Percentiles rank a stretch among this genome's conserved stretches.
Evolutionary conservation across 2,888 invertebrate genomes (phyloP).

Genomic region (Brenthis daphne): DNA sequence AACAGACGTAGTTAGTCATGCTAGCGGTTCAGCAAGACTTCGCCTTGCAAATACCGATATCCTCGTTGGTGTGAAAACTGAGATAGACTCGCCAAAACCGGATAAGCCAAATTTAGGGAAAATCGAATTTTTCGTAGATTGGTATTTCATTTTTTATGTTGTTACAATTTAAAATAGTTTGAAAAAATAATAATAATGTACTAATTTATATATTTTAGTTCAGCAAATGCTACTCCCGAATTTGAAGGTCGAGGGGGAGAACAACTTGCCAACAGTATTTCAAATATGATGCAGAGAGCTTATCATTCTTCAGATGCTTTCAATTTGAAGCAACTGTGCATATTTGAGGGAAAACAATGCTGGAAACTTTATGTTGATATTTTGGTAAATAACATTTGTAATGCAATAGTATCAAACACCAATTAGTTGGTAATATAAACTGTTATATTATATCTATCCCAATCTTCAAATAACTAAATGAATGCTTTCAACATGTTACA

Average conservation of each 20-base stretch:
- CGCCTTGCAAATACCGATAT: slow-evolving; percentile 96
- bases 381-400: slow-evolving; percentile 82
- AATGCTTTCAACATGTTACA: too few relatives aligned
- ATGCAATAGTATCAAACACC: neutral
- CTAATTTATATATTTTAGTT: slow-evolving; percentile 80
- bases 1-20: slow-evolving; percentile 91
- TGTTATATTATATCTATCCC: too few relatives aligned
- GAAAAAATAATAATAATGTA: slow-evolving; percentile 38
- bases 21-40: slow-evolving; percentile 93
- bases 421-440: neutral
- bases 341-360: slow-evolving; percentile 92
- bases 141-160: slow-evolving; percentile 77
- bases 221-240: slow-evolving; percentile 97
- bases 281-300: slow-evolving; percentile 89
- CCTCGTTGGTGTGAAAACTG: slow-evolving; percentile 94
- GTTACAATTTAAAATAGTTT: too few relatives aligned
- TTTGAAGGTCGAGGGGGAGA: slow-evolving; percentile 99
- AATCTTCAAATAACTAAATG: too few relatives aligned
- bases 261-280: slow-evolving; percentile 91
- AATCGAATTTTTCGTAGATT: slow-evolving; percentile 97
- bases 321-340: slow-evolving; percentile 89
- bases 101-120: slow-evolving; percentile 90
- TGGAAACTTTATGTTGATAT: slow-evolving; percentile 98
- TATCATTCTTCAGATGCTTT: slow-evolving; percentile 90
- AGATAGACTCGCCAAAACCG: slow-evolving; percentile 90